Base-by-base conservation (phyloP, 2,888 invertebrate species). In the Eugnorisma glareosa region DNA sequence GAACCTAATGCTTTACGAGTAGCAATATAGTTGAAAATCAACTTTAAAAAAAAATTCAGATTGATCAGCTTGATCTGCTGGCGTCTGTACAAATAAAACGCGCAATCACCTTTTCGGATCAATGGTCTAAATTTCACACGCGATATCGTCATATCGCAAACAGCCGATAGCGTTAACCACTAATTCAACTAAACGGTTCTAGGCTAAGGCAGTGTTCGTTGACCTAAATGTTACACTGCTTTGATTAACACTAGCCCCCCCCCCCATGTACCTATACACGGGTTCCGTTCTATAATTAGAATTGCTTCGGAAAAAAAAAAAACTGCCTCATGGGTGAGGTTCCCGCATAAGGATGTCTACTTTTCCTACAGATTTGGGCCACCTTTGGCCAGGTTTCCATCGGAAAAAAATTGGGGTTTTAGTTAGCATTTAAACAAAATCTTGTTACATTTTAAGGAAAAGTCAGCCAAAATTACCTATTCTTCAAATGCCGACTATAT, bases 161-260 rank as follows among this genome's bases (percentile, higher is more conserved):
- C 71, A 43, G 37, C 40, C 37, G 71, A 85, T 82, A 78, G 61
- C 28, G 54, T 67, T 64, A 76, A 71, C 67, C 69, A 68, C 72
- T 69, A 73, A 82, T 85, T 82, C 64, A 81, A 68, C 73, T 77
- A 72, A 77, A 74, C 78, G 59, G 69, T 81, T 86, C 72, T 82
- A 86, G 78, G 63, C 18, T 75, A 86, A 82, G 72, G 73, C 97
- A 98, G n/a, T 83, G 79, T 80, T 74, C 83, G 63, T 51, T 85
- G 84, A 86, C 86, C 86, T 86, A 82, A 82, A 83, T 83, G 40
- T 76, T 71, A 73, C 73, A 71, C 51, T 64, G 85, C 82, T 80
- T 64, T 71, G 63, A 85, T 85, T 72, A 83, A 81, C 68, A 76
- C 51, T 43, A 61, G 35, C 45, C 57, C 61, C 66, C 40, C 43